phyloP scores from a whole-genome alignment of 2,113 vertebrate species.

The Gadus chalcogrammus region DNA sequence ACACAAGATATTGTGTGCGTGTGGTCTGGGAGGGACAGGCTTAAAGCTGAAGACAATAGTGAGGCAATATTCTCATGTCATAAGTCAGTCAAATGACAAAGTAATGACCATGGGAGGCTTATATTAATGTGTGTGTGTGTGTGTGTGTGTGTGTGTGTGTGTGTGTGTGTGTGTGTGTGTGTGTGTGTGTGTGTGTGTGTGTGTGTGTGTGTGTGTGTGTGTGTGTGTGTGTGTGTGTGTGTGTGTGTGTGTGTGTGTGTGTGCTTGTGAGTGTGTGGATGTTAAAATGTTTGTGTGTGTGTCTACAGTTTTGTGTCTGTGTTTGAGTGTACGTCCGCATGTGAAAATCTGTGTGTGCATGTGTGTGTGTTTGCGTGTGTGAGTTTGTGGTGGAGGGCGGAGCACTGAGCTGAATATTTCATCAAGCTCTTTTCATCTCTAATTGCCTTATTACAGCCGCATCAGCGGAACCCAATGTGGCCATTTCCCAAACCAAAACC shows the following conservation, averaged over 20 bases:
- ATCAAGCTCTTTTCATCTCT: slow-evolving; percentile 50
- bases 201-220: background rate
- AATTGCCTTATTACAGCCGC: slow-evolving; percentile 46
- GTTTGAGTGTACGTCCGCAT: background rate
- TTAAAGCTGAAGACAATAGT: background rate
- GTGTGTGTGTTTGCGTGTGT: background rate
- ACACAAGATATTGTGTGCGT: background rate
- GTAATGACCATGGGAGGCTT: too few relatives aligned
- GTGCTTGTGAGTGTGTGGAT: background rate
- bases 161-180: slow-evolving; percentile 7
- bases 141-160: background rate
- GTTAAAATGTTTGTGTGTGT: background rate
- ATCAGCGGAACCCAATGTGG: slow-evolving; percentile 48
- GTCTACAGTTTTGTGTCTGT: background rate
- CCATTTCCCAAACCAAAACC: background rate
- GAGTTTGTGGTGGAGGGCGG: background rate
- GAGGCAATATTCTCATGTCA: too few relatives aligned
- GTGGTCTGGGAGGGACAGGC: background rate
- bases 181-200: background rate
- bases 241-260: background rate
- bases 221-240: background rate
- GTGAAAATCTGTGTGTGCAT: background rate
- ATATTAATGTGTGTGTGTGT: background rate
- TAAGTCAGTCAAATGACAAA: too few relatives aligned
- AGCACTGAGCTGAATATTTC: slow-evolving; percentile 37